phyloP scores from a whole-genome alignment of 2,797 vertebrate species.

The Labroides dimidiatus region DNA sequence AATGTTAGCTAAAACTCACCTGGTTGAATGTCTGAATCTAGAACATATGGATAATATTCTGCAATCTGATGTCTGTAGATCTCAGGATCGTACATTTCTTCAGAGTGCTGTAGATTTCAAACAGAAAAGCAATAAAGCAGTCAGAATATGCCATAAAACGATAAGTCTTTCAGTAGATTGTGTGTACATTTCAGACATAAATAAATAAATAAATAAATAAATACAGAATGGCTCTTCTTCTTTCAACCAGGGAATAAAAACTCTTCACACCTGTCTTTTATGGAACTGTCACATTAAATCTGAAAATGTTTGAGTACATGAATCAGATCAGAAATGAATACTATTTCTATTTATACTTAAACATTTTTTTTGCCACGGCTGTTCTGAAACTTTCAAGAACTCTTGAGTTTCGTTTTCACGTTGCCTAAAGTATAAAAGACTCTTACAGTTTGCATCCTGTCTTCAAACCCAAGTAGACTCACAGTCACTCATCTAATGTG shows the following conservation, averaged over 20 bases:
- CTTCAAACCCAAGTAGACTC: conserved; percentile 48
- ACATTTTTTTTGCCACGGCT: conserved; percentile 13
- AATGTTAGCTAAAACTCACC: conserved; percentile 81
- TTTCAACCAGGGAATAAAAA: neutral
- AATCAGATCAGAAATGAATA: neutral
- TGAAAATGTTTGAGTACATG: neutral
- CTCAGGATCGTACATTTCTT: conserved; percentile 96
- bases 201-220: neutral
- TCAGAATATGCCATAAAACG: neutral
- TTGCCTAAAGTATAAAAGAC: conserved; percentile 56
- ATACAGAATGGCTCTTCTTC: neutral
- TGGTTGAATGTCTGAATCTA: conserved; percentile 92
- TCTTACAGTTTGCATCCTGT: conserved; percentile 52
- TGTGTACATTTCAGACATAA: neutral
- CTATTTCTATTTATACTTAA: neutral
- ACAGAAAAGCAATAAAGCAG: conserved; percentile 37
- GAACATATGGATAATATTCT: conserved; percentile 92
- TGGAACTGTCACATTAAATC: conserved; percentile 2
- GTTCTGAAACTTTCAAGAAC: conserved; percentile 69
- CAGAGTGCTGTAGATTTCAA: conserved; percentile 83
- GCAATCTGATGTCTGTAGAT: conserved; percentile 89
- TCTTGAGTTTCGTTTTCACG: conserved; percentile 75
- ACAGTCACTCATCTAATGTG: conserved; percentile 32
- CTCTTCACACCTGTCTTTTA: neutral
- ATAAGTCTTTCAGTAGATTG: neutral